Evolutionary conservation across 1,140 invertebrate genomes (phyloP), one percentile per base, ranked within the genome.

Genomic region (Cydia pomonella): DNA sequence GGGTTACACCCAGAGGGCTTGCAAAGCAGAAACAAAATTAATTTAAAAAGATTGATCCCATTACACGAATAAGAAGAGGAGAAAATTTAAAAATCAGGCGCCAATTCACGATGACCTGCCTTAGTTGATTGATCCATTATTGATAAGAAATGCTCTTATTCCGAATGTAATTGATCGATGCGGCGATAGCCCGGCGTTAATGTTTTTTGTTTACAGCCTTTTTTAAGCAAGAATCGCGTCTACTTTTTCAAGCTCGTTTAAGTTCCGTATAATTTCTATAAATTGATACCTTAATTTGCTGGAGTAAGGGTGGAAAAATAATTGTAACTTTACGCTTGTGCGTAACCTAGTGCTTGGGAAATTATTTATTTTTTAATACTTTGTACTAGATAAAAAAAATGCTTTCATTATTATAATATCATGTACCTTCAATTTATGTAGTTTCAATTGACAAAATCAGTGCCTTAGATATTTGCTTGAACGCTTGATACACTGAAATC

Each of bases 71-170:
- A n/a, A n/a, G n/a, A n/a, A n/a, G n/a, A n/a, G n/a, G n/a, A n/a
- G n/a, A n/a, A n/a, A n/a, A n/a, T 44, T 59, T 59, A 23, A 59
- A 59, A 23, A 23, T 23, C n/a, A 23, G 53, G n/a, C 21, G 53
- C 77, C 79, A 80, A 79, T 79, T 25, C 50, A 18, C n/a, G 23
- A 38, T 18, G 25, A 12, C 33, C 71, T 62, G 27, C 77, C 81
- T 84, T 82, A 75, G 82, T 64, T 88, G 83, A 87, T 89, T 83
- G 89, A 91, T 91, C 87, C 85, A 88, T 90, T 87, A 90, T 88
- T 88, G 88, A 90, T 89, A 91, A 91, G 86, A 85, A 87, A 86
- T 85, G 87, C 87, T 91, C 89, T 86, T 85, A 90, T 91, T 91
- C 80, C 83, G 81, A 86, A 85, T 91, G 87, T 89, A 91, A 90